Evolutionary conservation across 1,140 invertebrate genomes (phyloP).

Genomic region (Macrobrachium nipponense): DNA sequence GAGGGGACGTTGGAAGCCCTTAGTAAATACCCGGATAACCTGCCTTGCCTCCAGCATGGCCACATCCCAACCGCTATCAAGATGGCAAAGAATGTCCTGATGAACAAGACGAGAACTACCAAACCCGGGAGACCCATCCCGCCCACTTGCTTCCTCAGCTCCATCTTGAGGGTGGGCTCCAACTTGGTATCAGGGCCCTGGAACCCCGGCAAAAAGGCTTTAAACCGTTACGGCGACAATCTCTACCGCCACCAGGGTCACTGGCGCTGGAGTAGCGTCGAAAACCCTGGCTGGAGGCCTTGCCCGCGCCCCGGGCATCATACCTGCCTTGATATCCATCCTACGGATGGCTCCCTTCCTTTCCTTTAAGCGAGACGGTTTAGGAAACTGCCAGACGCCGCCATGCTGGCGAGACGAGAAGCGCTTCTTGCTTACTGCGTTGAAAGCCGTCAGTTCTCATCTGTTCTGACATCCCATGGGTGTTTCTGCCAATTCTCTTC

Average conservation of each 20-base stretch:
- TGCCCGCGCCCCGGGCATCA: conserved; percentile 61
- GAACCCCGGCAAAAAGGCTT: conserved; percentile 58
- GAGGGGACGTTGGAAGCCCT: conserved; percentile 9
- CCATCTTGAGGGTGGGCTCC: conserved; percentile 43
- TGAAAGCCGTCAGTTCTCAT: too few relatives aligned
- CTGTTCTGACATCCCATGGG: too few relatives aligned
- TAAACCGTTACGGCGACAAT: conserved; percentile 51
- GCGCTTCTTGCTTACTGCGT: too few relatives aligned
- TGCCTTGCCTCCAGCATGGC: conserved; percentile 53
- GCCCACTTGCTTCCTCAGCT: conserved; percentile 40
- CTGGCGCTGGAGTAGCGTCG: conserved; percentile 55
- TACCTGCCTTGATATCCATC: conserved; percentile 61
- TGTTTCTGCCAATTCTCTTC: too few relatives aligned
- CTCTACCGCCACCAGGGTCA: conserved; percentile 60
- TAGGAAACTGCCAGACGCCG: too few relatives aligned
- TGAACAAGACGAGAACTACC: conserved; percentile 11
- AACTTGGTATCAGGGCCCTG: conserved; percentile 56
- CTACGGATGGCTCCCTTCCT: conserved; percentile 57
- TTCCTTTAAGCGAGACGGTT: conserved; percentile 30
- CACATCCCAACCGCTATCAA: conserved; percentile 47
- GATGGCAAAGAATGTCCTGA: conserved; percentile 12
- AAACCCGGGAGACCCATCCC: background rate
- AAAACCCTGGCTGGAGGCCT: conserved; percentile 40
- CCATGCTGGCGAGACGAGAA: too few relatives aligned
- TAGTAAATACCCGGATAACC: conserved; percentile 36